Conservation (phyloP, 2,888 invertebrate species). For the Tuta absoluta region DNA sequence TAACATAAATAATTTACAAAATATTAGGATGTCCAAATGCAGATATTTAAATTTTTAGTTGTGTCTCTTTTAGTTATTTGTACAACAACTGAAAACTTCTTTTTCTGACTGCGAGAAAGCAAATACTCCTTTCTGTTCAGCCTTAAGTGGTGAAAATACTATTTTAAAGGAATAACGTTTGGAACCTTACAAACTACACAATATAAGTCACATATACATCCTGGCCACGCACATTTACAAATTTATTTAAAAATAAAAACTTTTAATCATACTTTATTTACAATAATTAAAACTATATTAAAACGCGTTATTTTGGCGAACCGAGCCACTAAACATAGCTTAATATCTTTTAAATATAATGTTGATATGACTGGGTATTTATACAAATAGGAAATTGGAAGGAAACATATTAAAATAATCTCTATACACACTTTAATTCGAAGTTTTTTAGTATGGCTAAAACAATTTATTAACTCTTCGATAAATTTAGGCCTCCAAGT, state of each 20-base stretch:
- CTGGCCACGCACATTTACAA: conserved; percentile 76
- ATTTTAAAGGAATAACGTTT: conserved; percentile 21
- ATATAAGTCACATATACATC: conserved; percentile 72
- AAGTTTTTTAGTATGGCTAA: conserved; percentile 18
- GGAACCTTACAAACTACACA: conserved; percentile 47
- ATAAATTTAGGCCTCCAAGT: conserved; percentile 53
- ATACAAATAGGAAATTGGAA: conserved; percentile 58
- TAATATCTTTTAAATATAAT: conserved; percentile 57
- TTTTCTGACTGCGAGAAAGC: background rate
- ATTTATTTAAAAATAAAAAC: conserved; percentile 54
- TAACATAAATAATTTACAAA: conserved; percentile 27
- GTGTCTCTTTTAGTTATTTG: background rate
- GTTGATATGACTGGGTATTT: conserved; percentile 76
- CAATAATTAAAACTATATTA: conserved; percentile 36
- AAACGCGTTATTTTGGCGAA: conserved; percentile 46
- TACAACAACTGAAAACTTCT: conserved; percentile 1
- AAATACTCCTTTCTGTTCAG: background rate
- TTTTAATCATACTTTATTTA: conserved; percentile 38
- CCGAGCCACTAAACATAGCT: conserved; percentile 63
- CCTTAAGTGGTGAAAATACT: conserved; percentile 10
- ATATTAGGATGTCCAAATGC: conserved; percentile 17
- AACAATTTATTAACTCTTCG: conserved; percentile 4
- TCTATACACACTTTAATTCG: conserved; percentile 40
- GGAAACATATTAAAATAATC: conserved; percentile 41
- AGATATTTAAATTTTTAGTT: background rate